Base-by-base conservation (phyloP, 2,888 invertebrate species). In the Hydriomena furcata region DNA sequence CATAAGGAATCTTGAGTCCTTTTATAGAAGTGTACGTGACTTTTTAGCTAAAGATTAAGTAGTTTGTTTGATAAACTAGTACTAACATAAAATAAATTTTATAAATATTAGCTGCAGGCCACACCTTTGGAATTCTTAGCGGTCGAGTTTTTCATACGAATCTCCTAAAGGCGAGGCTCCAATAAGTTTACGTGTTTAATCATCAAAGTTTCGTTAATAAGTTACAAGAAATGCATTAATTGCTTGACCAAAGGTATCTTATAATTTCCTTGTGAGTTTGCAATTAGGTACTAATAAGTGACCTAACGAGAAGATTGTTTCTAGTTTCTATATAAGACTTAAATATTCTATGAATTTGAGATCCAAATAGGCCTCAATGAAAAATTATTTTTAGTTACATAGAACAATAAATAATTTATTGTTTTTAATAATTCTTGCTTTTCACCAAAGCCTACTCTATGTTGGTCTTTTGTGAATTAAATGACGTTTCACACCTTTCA, bases 401-500 rank as follows among this genome's bases (percentile, higher is more conserved):
- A n/a, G n/a, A n/a, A n/a, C n/a, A n/a, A n/a, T n/a, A n/a, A n/a
- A n/a, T n/a, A n/a, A n/a, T n/a, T n/a, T n/a, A n/a, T n/a, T n/a
- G n/a, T n/a, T n/a, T n/a, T n/a, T n/a, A n/a, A n/a, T n/a, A n/a
- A n/a, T n/a, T n/a, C n/a, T n/a, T n/a, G n/a, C n/a, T n/a, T n/a
- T n/a, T n/a, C n/a, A n/a, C n/a, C n/a, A n/a, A n/a, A n/a, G n/a
- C n/a, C n/a, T n/a, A n/a, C n/a, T n/a, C n/a, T n/a, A n/a, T n/a
- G n/a, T n/a, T n/a, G n/a, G n/a, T 17, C 17, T 17, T 2, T 17
- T 17, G 4, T 3, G 17, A 17, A 17, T 17, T 17, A 17, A 3
- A 17, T 17, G 17, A 17, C 17, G 2, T 3, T 3, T 17, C 4
- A 17, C 17, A 24, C 2, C 5, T 52, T 52, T 7, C 84, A 95